phyloP scores from a whole-genome alignment of 2,113 vertebrate species.

The Onychostruthus taczanowskii region DNA sequence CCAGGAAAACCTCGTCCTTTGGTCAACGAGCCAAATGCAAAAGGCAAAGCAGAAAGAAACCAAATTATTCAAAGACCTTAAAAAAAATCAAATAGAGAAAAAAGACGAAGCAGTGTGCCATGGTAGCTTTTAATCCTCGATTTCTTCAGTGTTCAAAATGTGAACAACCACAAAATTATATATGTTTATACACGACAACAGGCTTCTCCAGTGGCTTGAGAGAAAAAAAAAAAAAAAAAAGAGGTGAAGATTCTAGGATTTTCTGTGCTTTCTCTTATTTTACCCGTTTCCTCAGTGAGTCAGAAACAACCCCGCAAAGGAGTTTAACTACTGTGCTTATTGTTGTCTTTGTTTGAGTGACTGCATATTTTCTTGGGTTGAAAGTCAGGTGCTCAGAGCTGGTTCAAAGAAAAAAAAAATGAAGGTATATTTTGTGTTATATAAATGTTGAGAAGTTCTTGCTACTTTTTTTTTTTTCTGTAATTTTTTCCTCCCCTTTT shows the following conservation, averaged over 20 bases:
- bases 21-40: not conserved
- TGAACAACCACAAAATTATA: not conserved
- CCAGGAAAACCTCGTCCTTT: not conserved
- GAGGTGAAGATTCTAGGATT: not conserved
- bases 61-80: not conserved
- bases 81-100: not conserved
- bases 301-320: slow-evolving; percentile 5
- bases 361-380: slow-evolving; percentile 58
- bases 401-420: slow-evolving; percentile 73
- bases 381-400: slow-evolving; percentile 73
- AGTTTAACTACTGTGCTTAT: slow-evolving; percentile 64
- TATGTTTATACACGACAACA: slow-evolving; percentile 66
- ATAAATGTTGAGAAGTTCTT: slow-evolving; percentile 80
- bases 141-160: slow-evolving; percentile 69
- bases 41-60: slow-evolving; percentile 12
- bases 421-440: slow-evolving; percentile 91
- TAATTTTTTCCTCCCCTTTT: slow-evolving; percentile 67
- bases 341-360: slow-evolving; percentile 60
- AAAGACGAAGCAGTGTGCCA: slow-evolving; percentile 70
- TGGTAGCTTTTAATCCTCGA: slow-evolving; percentile 72
- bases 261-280: slow-evolving; percentile 60
- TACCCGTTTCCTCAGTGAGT: slow-evolving; percentile 64
- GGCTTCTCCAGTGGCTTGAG: slow-evolving; percentile 81
- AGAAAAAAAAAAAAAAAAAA: not conserved
- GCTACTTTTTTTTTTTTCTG: slow-evolving; percentile 79